Base-by-base conservation (phyloP, 2,113 vertebrate species). In the western clawed frog (Xenopus tropicalis) region DNA sequence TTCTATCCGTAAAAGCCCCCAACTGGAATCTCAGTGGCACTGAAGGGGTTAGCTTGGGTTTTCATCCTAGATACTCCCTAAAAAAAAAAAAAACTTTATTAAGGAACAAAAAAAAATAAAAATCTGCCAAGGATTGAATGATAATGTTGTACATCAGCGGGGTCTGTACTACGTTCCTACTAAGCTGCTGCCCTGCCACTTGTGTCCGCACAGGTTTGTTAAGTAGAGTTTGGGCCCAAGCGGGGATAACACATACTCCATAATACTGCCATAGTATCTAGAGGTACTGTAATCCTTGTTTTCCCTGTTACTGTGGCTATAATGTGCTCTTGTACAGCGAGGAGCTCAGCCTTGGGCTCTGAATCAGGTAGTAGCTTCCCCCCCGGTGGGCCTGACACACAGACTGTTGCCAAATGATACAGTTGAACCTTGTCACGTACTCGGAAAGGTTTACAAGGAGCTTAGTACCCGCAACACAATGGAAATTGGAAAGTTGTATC, bases 1-100 rank as follows among this genome's bases (percentile, higher is more conserved):
- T 82, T 85, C 76, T 80, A 77, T 61, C 72, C 67, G 57, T 74
- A 68, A 74, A 52, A 61, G 65, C 43, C 65, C 72, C 52, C 66
- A 67, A 61, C 43, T 61, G 72, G 72, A 68, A 61, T 42, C 29
- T 67, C 19, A 57, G 42, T 67, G 54, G 23, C 61, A 43, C n/a
- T 65, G 62, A 72, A 72, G 71, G 29, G 62, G 51, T 56, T 56
- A 65, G 59, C 46, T 20, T 25, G 22, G n/a, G 20, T 51, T 24
- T 67, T 19, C 44, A 25, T 22, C 22, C 29, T 29, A 8, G 29
- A 37, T 23, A 6, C 21, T 24, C 21, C 21, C 64, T 17, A 37
- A 54, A 19, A 14, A 17, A 44, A n/a, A 25, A 59, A 19, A 66
- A 46, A 52, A 63, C 11, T 37, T 37, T 29, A 63, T 42, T 46